A percentile compares a stretch with the other conserved stretches of the same genome.
phyloP scores from a whole-genome alignment of 2,888 invertebrate species.

The Melipona beecheii region DNA sequence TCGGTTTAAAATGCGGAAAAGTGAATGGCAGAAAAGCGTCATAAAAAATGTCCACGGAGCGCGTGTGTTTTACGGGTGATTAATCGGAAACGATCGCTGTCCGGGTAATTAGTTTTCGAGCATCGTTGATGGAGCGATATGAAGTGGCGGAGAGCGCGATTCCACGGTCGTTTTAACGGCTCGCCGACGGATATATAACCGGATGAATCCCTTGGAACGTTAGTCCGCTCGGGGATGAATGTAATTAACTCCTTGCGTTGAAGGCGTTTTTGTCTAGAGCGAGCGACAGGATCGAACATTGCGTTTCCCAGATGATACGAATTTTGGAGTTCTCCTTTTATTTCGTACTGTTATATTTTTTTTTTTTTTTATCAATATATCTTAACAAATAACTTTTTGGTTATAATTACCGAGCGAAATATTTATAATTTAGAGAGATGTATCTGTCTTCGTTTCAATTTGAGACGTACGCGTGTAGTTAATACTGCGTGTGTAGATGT shows the following conservation, averaged over 20 bases:
- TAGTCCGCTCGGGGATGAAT: background rate
- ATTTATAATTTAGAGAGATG: too few relatives aligned
- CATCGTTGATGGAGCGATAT: slow-evolving; percentile 25
- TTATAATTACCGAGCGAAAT: too few relatives aligned
- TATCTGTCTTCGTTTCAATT: too few relatives aligned
- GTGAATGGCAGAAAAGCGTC: slow-evolving; percentile 16
- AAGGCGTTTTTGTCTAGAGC: background rate
- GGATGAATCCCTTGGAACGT: slow-evolving; percentile 11
- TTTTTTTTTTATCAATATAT: too few relatives aligned
- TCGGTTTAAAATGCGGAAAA: slow-evolving; percentile 1
- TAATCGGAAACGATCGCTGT: slow-evolving; percentile 37
- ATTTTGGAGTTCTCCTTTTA: too few relatives aligned
- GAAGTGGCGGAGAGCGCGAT: slow-evolving; percentile 29
- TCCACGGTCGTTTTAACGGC: slow-evolving; percentile 31
- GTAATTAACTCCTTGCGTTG: slow-evolving; percentile 6
- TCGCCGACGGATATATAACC: slow-evolving; percentile 16
- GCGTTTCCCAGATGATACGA: too few relatives aligned
- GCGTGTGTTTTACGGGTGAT: slow-evolving; percentile 30
- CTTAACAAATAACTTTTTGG: too few relatives aligned
- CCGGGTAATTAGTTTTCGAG: slow-evolving; percentile 35
- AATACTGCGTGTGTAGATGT: too few relatives aligned
- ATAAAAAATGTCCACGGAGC: slow-evolving; percentile 18
- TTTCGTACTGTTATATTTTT: too few relatives aligned
- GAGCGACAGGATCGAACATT: background rate
- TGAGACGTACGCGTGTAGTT: too few relatives aligned